Base-by-base conservation (phyloP, 2,113 vertebrate genomes). In the Entelurus aequoreus region DNA sequence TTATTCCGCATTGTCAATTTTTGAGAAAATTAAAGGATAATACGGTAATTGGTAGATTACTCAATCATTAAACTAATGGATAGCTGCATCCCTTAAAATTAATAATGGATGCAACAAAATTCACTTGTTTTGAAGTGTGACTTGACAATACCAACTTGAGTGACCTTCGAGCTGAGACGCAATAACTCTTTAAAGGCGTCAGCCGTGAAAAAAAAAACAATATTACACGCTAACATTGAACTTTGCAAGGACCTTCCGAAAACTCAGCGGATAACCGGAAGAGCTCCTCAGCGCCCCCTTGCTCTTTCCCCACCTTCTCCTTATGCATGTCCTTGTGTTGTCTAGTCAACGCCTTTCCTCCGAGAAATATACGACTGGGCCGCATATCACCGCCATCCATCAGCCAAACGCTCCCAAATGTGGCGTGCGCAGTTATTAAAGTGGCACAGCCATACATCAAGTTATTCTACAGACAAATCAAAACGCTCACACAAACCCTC, bases 371-470 rank as follows among this genome's bases (percentile, higher is more conserved):
- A 67, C 48, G 51, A 75, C 54, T 48, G 66, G 60, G 56, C 54
- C 21, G 10, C 69, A 62, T 68, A 69, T 82, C 70, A 75, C 21
- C 54, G 62, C 50, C 77, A 72, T 72, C 75, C 48, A 48, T 74
- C 79, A 80, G 60, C 52, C 66, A 56, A 63, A 57, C 53, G 40
- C 35, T 66, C 65, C 75, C 73, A 75, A 59, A 75, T 54, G 68
- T 64, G 73, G 60, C 48, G 36, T 16, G 65, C 60, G 68, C 44
- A 68, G 62, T 72, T 66, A 72, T 55, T 61, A 60, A 67, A 51
- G 10, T 50, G 69, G 57, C 65, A 61, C 36, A 16, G 37, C 36
- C 47, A 65, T 71, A 67, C 38, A 77, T 72, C 68, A 72, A 60
- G 65, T 49, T 48, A 57, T 42, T 74, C 63, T 61, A 40, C 67